These are phyloP conservation scores for Micromys minutus DNA, from an alignment of 2,113 vertebrate genomes.

Conservation along the genomic window DNA sequence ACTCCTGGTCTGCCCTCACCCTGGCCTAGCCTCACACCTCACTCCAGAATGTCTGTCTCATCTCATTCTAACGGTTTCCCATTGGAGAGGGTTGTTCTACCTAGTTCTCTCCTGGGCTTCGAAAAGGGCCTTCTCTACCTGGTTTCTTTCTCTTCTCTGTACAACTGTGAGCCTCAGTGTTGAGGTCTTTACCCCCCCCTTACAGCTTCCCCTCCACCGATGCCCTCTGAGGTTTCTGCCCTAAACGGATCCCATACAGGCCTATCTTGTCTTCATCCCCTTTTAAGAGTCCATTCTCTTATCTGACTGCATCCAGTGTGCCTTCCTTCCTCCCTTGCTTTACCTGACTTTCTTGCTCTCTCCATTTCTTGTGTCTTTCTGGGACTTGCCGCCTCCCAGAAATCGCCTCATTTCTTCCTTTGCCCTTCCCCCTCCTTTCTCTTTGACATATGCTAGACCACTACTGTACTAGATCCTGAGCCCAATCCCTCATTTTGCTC, in stretches of 20 bases:
- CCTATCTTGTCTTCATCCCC: not conserved
- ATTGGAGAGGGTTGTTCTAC: not conserved
- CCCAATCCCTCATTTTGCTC: not conserved
- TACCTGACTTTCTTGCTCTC: not conserved
- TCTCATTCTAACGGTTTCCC: not conserved
- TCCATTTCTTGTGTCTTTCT: conserved; percentile 48
- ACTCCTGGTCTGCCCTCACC: not conserved
- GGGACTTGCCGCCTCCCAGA: not conserved
- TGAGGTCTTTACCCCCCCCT: not conserved
- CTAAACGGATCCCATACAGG: not conserved
- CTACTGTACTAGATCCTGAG: not conserved
- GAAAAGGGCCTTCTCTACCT: not conserved
- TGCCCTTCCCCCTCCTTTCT: not conserved
- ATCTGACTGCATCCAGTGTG: too few relatives aligned
- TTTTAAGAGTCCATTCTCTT: not conserved
- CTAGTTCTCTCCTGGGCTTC: not conserved
- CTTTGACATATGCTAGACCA: not conserved
- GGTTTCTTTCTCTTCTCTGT: not conserved
- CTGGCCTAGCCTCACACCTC: conserved; percentile 47
- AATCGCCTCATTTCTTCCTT: not conserved
- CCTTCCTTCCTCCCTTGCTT: not conserved
- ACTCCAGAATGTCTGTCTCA: not conserved
- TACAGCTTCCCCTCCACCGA: not conserved
- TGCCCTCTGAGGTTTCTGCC: not conserved
- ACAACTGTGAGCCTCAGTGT: not conserved